These are phyloP conservation scores for Agonum fuliginosum DNA, from an alignment of 2,888 invertebrate species.

Conservation along the genomic window DNA sequence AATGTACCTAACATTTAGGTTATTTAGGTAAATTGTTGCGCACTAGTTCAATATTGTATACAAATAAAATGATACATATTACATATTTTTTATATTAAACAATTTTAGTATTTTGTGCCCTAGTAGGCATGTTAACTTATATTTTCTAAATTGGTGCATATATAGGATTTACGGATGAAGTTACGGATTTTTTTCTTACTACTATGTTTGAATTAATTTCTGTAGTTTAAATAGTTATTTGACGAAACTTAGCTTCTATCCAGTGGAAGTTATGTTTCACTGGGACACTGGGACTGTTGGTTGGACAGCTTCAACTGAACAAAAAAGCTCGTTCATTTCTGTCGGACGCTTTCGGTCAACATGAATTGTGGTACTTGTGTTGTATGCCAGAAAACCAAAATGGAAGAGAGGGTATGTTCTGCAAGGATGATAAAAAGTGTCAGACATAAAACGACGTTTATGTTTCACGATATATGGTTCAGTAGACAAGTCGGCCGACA, in stretches of 20 bases:
- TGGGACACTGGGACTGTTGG: conserved; percentile 7
- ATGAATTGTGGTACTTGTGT: conserved; percentile 67
- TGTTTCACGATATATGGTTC: conserved; percentile 67
- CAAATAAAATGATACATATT: no score
- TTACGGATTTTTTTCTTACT: no score
- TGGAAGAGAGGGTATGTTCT: conserved; percentile 67
- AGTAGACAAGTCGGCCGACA: conserved; percentile 41
- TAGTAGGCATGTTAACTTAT: no score
- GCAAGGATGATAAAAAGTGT: conserved; percentile 67
- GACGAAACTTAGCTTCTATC: conserved; percentile 1
- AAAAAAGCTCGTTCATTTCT: conserved; percentile 29
- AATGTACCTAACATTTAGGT: no score
- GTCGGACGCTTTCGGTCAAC: conserved; percentile 62
- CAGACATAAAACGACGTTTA: conserved; percentile 68
- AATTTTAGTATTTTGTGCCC: no score
- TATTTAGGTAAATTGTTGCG: no score
- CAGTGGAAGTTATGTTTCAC: conserved; percentile 9
- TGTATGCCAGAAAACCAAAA: conserved; percentile 67
- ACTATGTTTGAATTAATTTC: not conserved
- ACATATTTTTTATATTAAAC: no score
- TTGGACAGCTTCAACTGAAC: conserved; percentile 12
- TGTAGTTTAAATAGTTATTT: not conserved
- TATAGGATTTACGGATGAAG: no score
- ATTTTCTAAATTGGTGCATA: no score
- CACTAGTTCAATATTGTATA: no score